Evolutionary conservation across 2,888 invertebrate genomes (phyloP).

Genomic region (Platycheirus albimanus): DNA sequence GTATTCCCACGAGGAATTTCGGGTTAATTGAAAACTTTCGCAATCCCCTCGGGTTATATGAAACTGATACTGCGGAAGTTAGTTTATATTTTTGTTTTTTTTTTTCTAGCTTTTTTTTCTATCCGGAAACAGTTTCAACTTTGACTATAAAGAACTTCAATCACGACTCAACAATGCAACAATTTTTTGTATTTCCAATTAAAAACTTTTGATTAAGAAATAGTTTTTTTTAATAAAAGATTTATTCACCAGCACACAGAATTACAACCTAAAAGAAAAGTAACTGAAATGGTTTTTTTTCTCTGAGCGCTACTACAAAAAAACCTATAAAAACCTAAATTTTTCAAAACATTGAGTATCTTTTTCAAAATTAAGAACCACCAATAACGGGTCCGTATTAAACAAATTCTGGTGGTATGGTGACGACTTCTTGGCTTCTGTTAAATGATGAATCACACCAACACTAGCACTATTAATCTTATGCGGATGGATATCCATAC

Average conservation of each 20-base stretch:
- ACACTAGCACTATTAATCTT: constrained; percentile 55
- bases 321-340: no score
- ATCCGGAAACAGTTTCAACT: constrained; percentile 22
- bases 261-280: no score
- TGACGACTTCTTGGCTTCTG: constrained; percentile 54
- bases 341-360: no score
- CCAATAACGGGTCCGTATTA: neutral
- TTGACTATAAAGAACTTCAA: neutral
- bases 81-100: constrained; percentile 4
- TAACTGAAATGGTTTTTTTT: no score
- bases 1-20: constrained; percentile 52
- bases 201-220: no score
- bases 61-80: constrained; percentile 42
- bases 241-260: no score
- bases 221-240: neutral
- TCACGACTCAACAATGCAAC: no score
- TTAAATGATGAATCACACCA: constrained; percentile 47
- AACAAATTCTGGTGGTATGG: constrained; percentile 19
- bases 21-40: constrained; percentile 56
- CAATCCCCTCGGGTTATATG: constrained; percentile 39
- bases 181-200: no score
- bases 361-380: neutral
- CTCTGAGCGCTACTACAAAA: no score
- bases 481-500: no score
- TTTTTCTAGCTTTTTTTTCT: neutral